phyloP scores from a whole-genome alignment of 2,797 vertebrate species.

The Gadopsis bispinosus region DNA sequence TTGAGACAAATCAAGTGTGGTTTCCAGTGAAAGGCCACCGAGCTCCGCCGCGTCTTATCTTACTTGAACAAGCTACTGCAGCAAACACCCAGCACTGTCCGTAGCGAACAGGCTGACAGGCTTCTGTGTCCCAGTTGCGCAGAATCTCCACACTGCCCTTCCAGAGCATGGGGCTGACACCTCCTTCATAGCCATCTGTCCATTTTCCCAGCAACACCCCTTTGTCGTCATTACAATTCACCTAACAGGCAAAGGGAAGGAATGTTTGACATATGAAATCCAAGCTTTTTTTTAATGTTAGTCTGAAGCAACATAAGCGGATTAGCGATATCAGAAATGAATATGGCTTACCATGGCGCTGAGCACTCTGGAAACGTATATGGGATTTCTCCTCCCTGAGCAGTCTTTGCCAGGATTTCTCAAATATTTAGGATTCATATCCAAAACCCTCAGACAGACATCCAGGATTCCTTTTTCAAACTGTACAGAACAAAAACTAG shows the following conservation, averaged over 20 bases:
- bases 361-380: slow-evolving; percentile 92
- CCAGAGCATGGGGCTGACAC: slow-evolving; percentile 92
- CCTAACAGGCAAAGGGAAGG: slow-evolving; percentile 79
- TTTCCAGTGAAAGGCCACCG: slow-evolving; percentile 40
- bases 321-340: not conserved
- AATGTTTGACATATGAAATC: not conserved
- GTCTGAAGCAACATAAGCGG: not conserved
- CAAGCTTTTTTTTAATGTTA: not conserved
- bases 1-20: slow-evolving; percentile 26
- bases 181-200: slow-evolving; percentile 85
- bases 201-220: slow-evolving; percentile 92
- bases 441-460: slow-evolving; percentile 88
- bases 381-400: slow-evolving; percentile 89
- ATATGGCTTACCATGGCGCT: slow-evolving; percentile 91
- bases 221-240: slow-evolving; percentile 93
- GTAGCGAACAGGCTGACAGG: slow-evolving; percentile 90
- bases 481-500: slow-evolving; percentile 73
- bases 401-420: slow-evolving; percentile 87
- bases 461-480: slow-evolving; percentile 93
- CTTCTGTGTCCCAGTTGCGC: slow-evolving; percentile 84
- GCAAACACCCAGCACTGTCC: slow-evolving; percentile 99
- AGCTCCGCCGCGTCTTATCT: slow-evolving; percentile 54
- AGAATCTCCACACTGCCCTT: slow-evolving; percentile 93
- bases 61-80: slow-evolving; percentile 93
- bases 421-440: slow-evolving; percentile 91